These are phyloP conservation scores for Narcine bancroftii DNA, from an alignment of 2,113 vertebrate genomes.

Conservation along the genomic window DNA sequence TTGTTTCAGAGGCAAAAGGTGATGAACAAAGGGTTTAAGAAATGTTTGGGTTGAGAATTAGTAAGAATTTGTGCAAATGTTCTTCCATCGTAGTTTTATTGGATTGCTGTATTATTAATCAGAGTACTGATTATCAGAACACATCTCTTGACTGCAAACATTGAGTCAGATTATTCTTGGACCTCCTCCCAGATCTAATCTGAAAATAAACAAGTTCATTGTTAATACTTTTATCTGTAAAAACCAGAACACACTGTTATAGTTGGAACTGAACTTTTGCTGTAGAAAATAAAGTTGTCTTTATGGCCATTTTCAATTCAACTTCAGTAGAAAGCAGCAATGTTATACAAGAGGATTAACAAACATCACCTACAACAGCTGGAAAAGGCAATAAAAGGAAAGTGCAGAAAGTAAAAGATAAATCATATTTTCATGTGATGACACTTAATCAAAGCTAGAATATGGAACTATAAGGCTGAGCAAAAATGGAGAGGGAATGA, in stretches of 20 bases:
- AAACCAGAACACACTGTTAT: not conserved
- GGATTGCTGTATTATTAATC: not conserved
- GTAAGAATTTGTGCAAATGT: not conserved
- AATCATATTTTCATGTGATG: not conserved
- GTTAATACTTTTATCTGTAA: conserved; percentile 30
- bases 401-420: not conserved
- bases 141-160: conserved; percentile 20
- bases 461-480: not conserved
- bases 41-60: not conserved
- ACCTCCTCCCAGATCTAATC: conserved; percentile 3
- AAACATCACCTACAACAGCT: not conserved
- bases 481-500: not conserved
- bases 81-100: not conserved
- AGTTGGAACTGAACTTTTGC: not conserved
- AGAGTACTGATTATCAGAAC: not conserved
- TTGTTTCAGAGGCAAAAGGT: not conserved
- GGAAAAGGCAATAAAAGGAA: not conserved
- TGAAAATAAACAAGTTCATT: conserved; percentile 21
- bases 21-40: not conserved
- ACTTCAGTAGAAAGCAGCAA: not conserved
- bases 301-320: not conserved
- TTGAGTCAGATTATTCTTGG: conserved; percentile 23
- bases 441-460: not conserved
- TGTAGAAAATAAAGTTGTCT: not conserved
- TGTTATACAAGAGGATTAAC: not conserved